Evolutionary conservation across 2,888 invertebrate species (phyloP), one percentile per base, ranked within the genome.

Genomic region (Agrotis puta): DNA sequence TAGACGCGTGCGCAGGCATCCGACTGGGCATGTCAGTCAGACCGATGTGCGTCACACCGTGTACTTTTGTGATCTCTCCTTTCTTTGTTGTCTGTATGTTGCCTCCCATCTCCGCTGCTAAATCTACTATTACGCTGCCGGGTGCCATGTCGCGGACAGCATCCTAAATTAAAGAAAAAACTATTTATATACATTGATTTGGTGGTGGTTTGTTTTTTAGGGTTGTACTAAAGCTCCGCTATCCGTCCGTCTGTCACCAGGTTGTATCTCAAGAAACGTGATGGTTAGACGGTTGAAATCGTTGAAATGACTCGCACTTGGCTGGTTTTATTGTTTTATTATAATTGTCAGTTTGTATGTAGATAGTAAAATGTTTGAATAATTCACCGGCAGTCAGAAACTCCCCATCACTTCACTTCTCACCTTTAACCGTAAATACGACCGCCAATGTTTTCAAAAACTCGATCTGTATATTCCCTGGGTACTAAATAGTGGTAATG

Each of bases 41-140:
- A 20, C 98, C 99, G 86, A 99, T 96, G 92, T 99, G 98, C 0
- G 97, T 97, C 39, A 99, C 98, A 82, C 98, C 98, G 79, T 98
- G 97, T 86, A 98, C 97, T 20, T 96, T 96, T 81, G 97, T 97
- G 58, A 98, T 94, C 92, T 98, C 97, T 16, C 98, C 98, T 22
- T 98, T 98, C 85, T 96, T 97, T 0, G 98, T 98, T 1, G 98
- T 98, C 92, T 98, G 97, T 59, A 98, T 95, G 93, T 98, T 98
- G 59, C 98, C 99, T 9, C 99, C 99, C 87, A 98, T 97, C 94
- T 99, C 98, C 0, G 98, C 98, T 0, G 99, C 99, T 86, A 99
- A 93, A 93, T 99, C 99, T 2, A 99, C 98, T 53, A 99, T 97
- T 39, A 99, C 98, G 82, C 98, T 98, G 43, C 99, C 98, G 0